Percentiles rank a stretch among this genome's conserved stretches.
Conservation (phyloP, 2,113 vertebrate species). For the Bungarus multicinctus region DNA sequence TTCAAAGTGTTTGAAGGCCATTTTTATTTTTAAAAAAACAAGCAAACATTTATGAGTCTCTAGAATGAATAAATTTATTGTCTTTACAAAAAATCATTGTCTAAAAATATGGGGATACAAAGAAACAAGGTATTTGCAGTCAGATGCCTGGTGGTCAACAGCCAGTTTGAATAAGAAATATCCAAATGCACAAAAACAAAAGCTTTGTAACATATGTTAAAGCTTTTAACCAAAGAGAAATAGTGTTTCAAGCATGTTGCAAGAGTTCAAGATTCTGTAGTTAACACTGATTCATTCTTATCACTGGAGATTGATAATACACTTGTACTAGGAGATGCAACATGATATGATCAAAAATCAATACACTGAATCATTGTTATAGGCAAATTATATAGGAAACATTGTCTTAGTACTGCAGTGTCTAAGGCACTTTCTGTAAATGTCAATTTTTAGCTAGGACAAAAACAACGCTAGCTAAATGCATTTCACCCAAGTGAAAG, state of each 20-base stretch:
- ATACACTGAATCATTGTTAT: slow-evolving; percentile 74
- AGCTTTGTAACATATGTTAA: slow-evolving; percentile 83
- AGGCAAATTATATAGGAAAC: slow-evolving; percentile 78
- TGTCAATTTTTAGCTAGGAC: slow-evolving; percentile 73
- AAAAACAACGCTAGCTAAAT: slow-evolving; percentile 67
- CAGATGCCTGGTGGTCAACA: slow-evolving; percentile 86
- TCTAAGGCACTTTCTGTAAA: slow-evolving; percentile 96
- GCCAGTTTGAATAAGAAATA: slow-evolving; percentile 79
- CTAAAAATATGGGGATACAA: slow-evolving; percentile 97
- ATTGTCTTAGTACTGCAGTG: slow-evolving; percentile 93
- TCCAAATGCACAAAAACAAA: slow-evolving; percentile 72
- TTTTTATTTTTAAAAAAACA: slow-evolving; percentile 66
- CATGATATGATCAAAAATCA: slow-evolving; percentile 74
- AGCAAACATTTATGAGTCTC: slow-evolving; percentile 72
- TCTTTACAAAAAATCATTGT: slow-evolving; percentile 90
- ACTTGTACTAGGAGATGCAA: slow-evolving; percentile 75
- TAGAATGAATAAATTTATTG: slow-evolving; percentile 98
- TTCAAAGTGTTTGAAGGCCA: slow-evolving; percentile 50
- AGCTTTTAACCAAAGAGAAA: slow-evolving; percentile 88
- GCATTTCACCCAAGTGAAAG: slow-evolving; percentile 62
- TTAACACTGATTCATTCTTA: slow-evolving; percentile 78
- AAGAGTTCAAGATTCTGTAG: slow-evolving; percentile 70
- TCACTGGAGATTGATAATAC: slow-evolving; percentile 72
- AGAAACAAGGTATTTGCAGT: slow-evolving; percentile 85
- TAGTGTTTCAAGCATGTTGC: slow-evolving; percentile 65